Evolutionary conservation across 2,797 vertebrate genomes (phyloP).

Genomic region (Falco novaeseelandiae): DNA sequence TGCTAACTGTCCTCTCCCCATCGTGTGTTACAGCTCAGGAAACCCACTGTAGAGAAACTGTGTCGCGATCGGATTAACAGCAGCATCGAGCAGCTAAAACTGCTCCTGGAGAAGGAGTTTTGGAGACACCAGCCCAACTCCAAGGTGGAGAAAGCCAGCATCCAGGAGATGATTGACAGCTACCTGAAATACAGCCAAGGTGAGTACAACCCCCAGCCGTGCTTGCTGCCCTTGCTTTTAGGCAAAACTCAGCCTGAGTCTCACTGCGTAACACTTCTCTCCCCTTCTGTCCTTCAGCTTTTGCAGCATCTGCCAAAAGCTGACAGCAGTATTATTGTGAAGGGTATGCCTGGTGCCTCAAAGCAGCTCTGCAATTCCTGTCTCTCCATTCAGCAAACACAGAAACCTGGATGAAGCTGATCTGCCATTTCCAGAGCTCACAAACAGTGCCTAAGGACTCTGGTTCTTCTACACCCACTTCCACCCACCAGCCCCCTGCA

Average conservation of each 20-base stretch:
- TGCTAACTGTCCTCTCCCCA: neutral
- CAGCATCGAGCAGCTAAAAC: slow-evolving; percentile 76
- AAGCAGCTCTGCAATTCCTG: slow-evolving; percentile 84
- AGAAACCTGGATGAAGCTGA: slow-evolving; percentile 78
- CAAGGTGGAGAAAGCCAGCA: slow-evolving; percentile 86
- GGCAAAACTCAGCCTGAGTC: neutral
- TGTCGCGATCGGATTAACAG: slow-evolving; percentile 67
- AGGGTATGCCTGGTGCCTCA: slow-evolving; percentile 84
- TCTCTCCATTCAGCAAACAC: slow-evolving; percentile 78
- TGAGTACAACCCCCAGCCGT: neutral
- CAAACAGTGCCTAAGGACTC: slow-evolving; percentile 19
- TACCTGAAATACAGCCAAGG: slow-evolving; percentile 77
- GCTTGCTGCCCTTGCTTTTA: too few relatives aligned
- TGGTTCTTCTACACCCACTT: neutral
- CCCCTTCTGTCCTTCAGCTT: slow-evolving; percentile 21
- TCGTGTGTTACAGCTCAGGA: slow-evolving; percentile 80
- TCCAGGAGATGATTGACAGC: slow-evolving; percentile 84
- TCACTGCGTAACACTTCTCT: neutral
- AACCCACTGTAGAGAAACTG: slow-evolving; percentile 82
- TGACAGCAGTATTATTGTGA: slow-evolving; percentile 69
- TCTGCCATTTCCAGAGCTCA: slow-evolving; percentile 81
- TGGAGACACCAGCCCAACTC: slow-evolving; percentile 76
- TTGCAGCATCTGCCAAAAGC: slow-evolving; percentile 41
- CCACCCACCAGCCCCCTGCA: slow-evolving; percentile 12
- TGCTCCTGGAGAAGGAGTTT: slow-evolving; percentile 79